Base-by-base conservation (phyloP, 2,888 invertebrate genomes). In the Argyresthia goedartella region DNA sequence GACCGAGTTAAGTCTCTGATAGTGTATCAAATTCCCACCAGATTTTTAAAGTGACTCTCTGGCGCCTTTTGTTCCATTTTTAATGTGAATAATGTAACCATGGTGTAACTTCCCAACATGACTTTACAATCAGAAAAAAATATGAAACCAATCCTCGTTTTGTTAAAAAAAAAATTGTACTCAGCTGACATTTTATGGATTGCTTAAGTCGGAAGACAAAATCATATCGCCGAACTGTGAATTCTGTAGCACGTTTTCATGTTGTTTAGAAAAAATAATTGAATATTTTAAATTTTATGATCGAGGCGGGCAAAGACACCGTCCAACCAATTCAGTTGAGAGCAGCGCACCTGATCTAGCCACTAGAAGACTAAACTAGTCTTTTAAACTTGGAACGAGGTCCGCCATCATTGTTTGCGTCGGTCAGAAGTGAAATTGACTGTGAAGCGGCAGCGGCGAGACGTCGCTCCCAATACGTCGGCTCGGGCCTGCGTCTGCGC, bases 391-490 rank as follows among this genome's bases (percentile, higher is more conserved):
- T 25, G 9, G 45, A 13, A 45, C 39, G 15, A 45, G 66, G 65
- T 73, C 75, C 67, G 70, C 75, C 78, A 85, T 85, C 71, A 81
- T 81, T 84, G 86, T 84, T 79, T 76, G 81, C 76, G 85, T 85
- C 86, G 81, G 75, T 86, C 86, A 85, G 75, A 84, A 81, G 81
- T 84, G 86, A 86, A 86, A 86, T 86, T 85, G 84, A 81, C 81
- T 86, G 86, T 84, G 84, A 85, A 82, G 82, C 81, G 75, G 82
- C 85, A 84, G 86, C 76, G 81, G 76, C 75, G 65, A 75, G 79
- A 76, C 81, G 82, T 85, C 85, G 85, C 81, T 84, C 85, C 81
- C 81, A 84, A 80, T 85, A 81, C 78, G 78, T 81, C 82, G 78
- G 25, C 25, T 25, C 25, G 25, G 25, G 10, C 39, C 39, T 39